A percentile compares a stretch with the other conserved stretches of the same genome.
Evolutionary conservation across 1,140 invertebrate species (phyloP).

Genomic region (Caenorhabditis inopinata): DNA sequence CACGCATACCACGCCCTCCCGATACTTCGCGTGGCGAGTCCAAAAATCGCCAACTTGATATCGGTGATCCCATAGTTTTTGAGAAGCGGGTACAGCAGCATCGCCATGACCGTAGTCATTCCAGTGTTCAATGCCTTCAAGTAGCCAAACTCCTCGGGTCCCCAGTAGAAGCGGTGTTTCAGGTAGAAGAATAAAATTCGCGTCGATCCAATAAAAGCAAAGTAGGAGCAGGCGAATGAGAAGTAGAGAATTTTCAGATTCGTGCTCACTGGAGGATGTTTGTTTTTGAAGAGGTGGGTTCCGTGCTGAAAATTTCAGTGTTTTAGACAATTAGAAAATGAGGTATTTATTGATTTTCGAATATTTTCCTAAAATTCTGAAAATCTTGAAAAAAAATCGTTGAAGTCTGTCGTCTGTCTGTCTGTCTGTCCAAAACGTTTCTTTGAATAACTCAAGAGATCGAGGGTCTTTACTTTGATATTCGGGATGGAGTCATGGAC

Average conservation of each 20-base stretch:
- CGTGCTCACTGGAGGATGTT: not conserved
- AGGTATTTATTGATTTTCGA: no score
- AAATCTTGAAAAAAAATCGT: no score
- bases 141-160: not conserved
- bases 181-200: constrained; percentile 26
- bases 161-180: constrained; percentile 23
- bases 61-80: constrained; percentile 19
- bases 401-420: no score
- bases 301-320: not conserved
- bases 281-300: not conserved
- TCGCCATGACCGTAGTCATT: not conserved
- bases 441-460: no score
- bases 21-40: not conserved
- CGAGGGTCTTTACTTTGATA: no score
- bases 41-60: not conserved
- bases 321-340: no score
- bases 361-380: no score
- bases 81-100: not conserved
- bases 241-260: not conserved
- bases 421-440: no score
- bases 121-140: not conserved
- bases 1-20: not conserved
- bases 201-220: constrained; percentile 13
- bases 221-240: constrained; percentile 26
- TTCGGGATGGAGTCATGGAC: no score